phyloP scores from a whole-genome alignment of 2,888 invertebrate species.

The Drosophila ustulata region DNA sequence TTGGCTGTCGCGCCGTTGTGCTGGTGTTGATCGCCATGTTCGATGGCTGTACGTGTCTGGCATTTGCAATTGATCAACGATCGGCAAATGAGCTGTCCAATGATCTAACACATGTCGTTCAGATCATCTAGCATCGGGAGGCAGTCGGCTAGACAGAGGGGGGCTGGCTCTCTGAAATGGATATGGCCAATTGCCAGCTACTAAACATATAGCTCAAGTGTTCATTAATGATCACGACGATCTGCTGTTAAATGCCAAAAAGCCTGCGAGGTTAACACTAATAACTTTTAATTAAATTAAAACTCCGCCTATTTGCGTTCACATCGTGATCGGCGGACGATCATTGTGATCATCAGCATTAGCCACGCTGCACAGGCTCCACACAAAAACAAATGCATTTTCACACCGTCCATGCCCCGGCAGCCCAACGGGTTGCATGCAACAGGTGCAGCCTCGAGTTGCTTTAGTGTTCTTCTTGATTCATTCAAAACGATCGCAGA shows the following conservation, averaged over 20 bases:
- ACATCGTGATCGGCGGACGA: conserved; percentile 52
- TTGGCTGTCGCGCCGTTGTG: background rate
- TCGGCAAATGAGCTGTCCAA: conserved; percentile 77
- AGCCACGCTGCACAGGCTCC: conserved; percentile 35
- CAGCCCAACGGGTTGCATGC: conserved; percentile 12
- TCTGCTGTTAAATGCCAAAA: conserved; percentile 50
- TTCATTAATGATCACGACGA: conserved; percentile 43
- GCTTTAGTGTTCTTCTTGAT: background rate
- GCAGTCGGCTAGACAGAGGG: background rate
- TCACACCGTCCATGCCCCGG: conserved; percentile 57
- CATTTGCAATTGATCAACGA: conserved; percentile 63
- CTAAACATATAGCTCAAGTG: conserved; percentile 49
- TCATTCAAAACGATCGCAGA: conserved; percentile 26
- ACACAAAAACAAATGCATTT: conserved; percentile 67
- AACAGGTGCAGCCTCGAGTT: conserved; percentile 68
- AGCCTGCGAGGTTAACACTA: conserved; percentile 53
- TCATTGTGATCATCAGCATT: conserved; percentile 56
- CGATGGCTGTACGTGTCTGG: conserved; percentile 74
- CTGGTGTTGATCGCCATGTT: conserved; percentile 78
- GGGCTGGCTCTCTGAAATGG: conserved; percentile 1
- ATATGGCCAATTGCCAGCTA: conserved; percentile 69
- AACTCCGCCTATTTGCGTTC: conserved; percentile 76
- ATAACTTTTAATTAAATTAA: conserved; percentile 82
- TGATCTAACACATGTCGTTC: conserved; percentile 74
- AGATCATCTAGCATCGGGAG: conserved; percentile 57